A percentile compares a stretch with the other conserved stretches of the same genome.
These are phyloP conservation scores for Sphyrna mokarran DNA, from an alignment of 2,113 vertebrate genomes.

Conservation along the genomic window DNA sequence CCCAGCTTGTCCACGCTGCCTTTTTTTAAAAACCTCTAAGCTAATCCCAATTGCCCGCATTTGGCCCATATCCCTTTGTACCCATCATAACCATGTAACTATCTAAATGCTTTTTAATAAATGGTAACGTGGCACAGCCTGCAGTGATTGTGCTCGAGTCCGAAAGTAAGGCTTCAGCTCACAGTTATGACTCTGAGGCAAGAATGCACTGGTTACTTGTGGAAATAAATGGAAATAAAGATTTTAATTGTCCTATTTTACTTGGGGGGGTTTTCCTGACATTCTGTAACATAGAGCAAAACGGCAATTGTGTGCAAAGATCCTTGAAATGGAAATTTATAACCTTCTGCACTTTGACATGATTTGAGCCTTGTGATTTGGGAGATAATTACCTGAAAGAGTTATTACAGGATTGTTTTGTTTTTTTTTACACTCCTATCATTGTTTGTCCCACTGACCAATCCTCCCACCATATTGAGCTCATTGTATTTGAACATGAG, in stretches of 20 bases:
- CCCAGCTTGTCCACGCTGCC: too few relatives aligned
- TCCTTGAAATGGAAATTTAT: neutral
- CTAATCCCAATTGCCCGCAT: too few relatives aligned
- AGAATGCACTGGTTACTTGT: neutral
- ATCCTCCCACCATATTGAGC: neutral
- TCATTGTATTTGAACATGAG: neutral
- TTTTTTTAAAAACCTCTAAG: too few relatives aligned
- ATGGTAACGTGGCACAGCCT: neutral
- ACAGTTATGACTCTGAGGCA: neutral
- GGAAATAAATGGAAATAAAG: neutral
- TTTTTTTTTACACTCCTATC: neutral
- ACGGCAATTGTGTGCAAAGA: neutral
- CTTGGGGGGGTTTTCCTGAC: neutral
- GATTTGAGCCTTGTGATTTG: too few relatives aligned
- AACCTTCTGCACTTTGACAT: neutral
- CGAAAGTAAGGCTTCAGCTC: neutral
- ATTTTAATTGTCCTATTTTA: neutral
- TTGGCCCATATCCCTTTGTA: too few relatives aligned
- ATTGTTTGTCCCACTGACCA: neutral
- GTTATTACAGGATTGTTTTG: neutral
- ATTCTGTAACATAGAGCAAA: neutral
- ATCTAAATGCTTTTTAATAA: too few relatives aligned
- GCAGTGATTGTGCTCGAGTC: neutral
- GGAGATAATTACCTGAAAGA: neutral
- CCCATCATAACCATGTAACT: too few relatives aligned